These are phyloP conservation scores for Calidris pugnax DNA, from an alignment of 2,113 vertebrate species.

Conservation along the genomic window DNA sequence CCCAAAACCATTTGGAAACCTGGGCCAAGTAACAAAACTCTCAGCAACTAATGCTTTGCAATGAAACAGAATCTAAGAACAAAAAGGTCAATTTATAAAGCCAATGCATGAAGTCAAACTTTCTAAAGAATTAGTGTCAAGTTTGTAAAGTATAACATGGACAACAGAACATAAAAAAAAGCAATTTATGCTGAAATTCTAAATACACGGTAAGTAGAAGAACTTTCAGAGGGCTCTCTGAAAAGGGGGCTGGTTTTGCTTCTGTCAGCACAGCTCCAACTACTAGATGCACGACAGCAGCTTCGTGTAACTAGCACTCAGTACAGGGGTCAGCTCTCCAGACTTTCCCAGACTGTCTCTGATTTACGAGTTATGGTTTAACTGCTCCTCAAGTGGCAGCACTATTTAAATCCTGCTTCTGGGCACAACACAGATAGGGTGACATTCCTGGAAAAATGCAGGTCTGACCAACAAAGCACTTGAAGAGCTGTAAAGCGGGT, in stretches of 20 bases:
- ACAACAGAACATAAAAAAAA: background rate
- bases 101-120: background rate
- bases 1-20: background rate
- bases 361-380: background rate
- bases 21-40: background rate
- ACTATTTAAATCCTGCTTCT: background rate
- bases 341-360: background rate
- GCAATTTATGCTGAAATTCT: background rate
- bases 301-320: background rate
- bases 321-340: background rate
- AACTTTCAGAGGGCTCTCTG: background rate
- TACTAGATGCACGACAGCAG: background rate
- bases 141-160: background rate
- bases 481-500: background rate
- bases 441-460: background rate
- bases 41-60: background rate
- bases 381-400: background rate
- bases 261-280: background rate
- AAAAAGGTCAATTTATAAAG: background rate
- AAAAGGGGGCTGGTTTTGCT: background rate
- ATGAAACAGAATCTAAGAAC: background rate
- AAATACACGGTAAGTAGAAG: background rate
- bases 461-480: background rate
- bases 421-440: background rate
- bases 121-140: background rate